Conservation (phyloP, 2,113 vertebrate genomes). For the Nothocercus julius region DNA sequence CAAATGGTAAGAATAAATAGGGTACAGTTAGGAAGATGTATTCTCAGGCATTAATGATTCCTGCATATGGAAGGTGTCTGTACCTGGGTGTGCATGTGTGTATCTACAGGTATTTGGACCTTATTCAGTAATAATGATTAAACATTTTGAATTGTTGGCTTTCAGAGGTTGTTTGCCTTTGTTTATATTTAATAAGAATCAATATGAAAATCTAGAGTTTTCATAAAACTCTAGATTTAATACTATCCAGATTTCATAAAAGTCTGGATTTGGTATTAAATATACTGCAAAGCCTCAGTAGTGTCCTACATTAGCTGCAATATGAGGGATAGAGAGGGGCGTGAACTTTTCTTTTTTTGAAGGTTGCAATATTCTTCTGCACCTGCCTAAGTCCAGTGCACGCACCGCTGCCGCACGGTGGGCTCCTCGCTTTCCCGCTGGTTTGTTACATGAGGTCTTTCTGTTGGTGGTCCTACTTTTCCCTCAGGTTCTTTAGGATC, state of each 20-base stretch:
- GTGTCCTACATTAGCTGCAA: background rate
- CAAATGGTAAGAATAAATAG: background rate
- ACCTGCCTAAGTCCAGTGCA: background rate
- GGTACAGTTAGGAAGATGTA: background rate
- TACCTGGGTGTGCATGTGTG: background rate
- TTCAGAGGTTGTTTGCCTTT: background rate
- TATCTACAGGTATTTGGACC: background rate
- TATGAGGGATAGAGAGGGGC: background rate
- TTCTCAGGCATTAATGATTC: background rate
- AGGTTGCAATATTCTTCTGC: background rate
- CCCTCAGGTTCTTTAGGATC: background rate
- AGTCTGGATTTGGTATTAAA: background rate
- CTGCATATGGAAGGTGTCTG: background rate
- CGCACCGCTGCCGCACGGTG: background rate
- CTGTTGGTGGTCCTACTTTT: background rate
- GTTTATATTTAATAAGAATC: background rate
- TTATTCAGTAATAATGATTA: background rate
- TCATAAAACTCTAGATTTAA: background rate
- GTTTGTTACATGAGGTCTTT: background rate
- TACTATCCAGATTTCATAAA: background rate
- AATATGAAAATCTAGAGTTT: background rate
- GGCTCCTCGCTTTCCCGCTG: background rate
- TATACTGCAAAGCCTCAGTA: background rate
- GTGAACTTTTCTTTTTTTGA: background rate
- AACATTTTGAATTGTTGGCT: background rate